A percentile compares a stretch with the other conserved stretches of the same genome.
These are phyloP conservation scores for Osmerus eperlanus DNA, from an alignment of 2,113 vertebrate genomes.

Conservation along the genomic window DNA sequence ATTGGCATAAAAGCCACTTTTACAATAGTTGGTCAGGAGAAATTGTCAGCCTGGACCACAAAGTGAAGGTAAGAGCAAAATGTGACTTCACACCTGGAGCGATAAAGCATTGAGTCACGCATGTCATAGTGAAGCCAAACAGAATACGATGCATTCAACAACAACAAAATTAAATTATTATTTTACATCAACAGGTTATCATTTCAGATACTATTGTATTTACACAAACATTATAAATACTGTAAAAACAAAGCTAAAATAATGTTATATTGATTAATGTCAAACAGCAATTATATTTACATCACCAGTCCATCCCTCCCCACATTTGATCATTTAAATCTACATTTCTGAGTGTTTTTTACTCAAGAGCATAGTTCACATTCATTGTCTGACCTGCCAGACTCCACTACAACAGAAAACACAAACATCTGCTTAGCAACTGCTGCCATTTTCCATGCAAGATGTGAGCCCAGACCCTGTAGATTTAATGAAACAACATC, in stretches of 20 bases:
- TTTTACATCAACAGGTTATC: no score
- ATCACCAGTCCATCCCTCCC: no score
- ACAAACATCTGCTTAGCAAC: conserved; percentile 47
- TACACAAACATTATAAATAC: not conserved
- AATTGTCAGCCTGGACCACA: conserved; percentile 26
- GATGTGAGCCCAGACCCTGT: conserved; percentile 23
- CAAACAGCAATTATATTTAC: not conserved
- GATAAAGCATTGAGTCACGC: conserved; percentile 30
- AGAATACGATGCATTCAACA: not conserved
- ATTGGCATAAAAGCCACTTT: conserved; percentile 46
- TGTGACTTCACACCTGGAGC: conserved; percentile 54
- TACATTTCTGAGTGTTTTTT: not conserved
- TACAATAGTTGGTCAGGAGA: conserved; percentile 32
- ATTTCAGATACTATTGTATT: no score
- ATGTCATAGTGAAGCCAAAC: conserved; percentile 17
- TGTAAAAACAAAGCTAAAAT: not conserved
- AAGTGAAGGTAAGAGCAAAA: conserved; percentile 34
- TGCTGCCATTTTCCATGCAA: conserved; percentile 36
- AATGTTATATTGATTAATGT: not conserved
- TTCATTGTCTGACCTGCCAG: conserved; percentile 17
- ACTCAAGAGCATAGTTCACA: conserved; percentile 24
- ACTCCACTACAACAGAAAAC: conserved; percentile 30
- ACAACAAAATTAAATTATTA: no score
- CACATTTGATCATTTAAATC: not conserved
- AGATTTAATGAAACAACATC: conserved; percentile 29